These are phyloP conservation scores for Centropristis striata DNA, from an alignment of 2,113 vertebrate genomes.

Conservation along the genomic window DNA sequence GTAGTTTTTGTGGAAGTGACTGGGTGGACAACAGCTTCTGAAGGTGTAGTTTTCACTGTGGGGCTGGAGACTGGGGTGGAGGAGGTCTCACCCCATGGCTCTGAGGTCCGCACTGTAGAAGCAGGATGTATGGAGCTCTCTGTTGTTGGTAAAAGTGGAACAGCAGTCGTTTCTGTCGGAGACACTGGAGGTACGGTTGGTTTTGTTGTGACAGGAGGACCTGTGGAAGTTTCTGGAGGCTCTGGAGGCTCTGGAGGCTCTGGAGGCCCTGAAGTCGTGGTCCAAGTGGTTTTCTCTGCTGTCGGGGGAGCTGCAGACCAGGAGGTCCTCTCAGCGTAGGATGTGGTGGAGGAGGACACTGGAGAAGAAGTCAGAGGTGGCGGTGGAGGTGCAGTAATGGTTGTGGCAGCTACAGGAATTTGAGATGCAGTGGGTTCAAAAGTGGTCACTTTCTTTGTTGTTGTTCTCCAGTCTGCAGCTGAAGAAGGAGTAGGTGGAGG, in stretches of 20 bases:
- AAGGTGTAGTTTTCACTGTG: slow-evolving; percentile 58
- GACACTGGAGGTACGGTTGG: slow-evolving; percentile 18
- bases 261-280: slow-evolving; percentile 48
- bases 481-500: slow-evolving; percentile 58
- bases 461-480: slow-evolving; percentile 58
- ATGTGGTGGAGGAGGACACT: slow-evolving; percentile 41
- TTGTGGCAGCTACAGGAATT: slow-evolving; percentile 20
- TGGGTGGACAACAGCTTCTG: slow-evolving; percentile 35
- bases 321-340: slow-evolving; percentile 62
- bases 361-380: slow-evolving; percentile 32
- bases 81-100: slow-evolving; percentile 54
- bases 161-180: slow-evolving; percentile 61
- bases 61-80: slow-evolving; percentile 51
- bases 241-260: slow-evolving; percentile 51
- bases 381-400: slow-evolving; percentile 25
- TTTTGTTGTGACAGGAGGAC: slow-evolving; percentile 49
- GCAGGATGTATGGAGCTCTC: slow-evolving; percentile 32
- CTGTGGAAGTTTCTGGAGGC: slow-evolving; percentile 43
- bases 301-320: slow-evolving; percentile 57
- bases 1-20: slow-evolving; percentile 55
- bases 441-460: slow-evolving; percentile 67
- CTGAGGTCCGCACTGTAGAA: slow-evolving; percentile 42
- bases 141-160: slow-evolving; percentile 33
- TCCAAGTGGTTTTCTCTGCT: slow-evolving; percentile 54
- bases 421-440: slow-evolving; percentile 49